phyloP scores from a whole-genome alignment of 1,140 invertebrate genomes.

The Sinonovacula constricta region DNA sequence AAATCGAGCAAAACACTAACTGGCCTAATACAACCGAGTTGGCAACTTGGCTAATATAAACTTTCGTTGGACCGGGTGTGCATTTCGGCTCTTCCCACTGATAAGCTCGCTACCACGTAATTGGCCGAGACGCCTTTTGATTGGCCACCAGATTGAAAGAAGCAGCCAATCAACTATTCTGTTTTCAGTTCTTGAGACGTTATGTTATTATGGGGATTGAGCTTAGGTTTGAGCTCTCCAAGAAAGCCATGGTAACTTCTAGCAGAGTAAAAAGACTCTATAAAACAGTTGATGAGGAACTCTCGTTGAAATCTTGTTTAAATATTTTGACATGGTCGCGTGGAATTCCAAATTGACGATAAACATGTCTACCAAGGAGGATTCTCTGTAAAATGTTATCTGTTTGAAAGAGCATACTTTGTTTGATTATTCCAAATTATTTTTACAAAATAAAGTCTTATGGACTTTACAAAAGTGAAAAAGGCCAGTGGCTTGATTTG shows the following conservation, averaged over 20 bases:
- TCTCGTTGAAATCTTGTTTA: slow-evolving; percentile 42
- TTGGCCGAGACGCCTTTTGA: slow-evolving; percentile 9
- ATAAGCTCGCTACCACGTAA: slow-evolving; percentile 36
- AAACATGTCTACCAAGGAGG: slow-evolving; percentile 21
- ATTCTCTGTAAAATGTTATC: no score
- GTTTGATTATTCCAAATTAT: no score
- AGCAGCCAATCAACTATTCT: slow-evolving; percentile 38
- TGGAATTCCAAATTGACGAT: slow-evolving; percentile 48
- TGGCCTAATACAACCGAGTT: slow-evolving; percentile 42
- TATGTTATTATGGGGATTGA: no score
- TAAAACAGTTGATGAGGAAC: slow-evolving; percentile 10
- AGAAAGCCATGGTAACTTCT: no score
- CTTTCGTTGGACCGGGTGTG: slow-evolving; percentile 6
- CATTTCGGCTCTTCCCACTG: slow-evolving; percentile 28
- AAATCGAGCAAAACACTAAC: slow-evolving; percentile 48
- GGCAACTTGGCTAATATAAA: slow-evolving; percentile 42
- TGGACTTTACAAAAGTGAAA: no score
- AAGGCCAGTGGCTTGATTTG: no score
- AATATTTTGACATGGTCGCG: slow-evolving; percentile 48
- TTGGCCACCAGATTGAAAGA: neutral
- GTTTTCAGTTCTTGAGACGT: no score
- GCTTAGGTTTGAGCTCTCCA: no score
- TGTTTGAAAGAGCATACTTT: no score
- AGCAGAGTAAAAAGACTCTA: slow-evolving; percentile 21
- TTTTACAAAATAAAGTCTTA: no score